A percentile compares a stretch with the other conserved stretches of the same genome.
Evolutionary conservation across 2,888 invertebrate species (phyloP).

Genomic region (Nasonovia ribisnigri): DNA sequence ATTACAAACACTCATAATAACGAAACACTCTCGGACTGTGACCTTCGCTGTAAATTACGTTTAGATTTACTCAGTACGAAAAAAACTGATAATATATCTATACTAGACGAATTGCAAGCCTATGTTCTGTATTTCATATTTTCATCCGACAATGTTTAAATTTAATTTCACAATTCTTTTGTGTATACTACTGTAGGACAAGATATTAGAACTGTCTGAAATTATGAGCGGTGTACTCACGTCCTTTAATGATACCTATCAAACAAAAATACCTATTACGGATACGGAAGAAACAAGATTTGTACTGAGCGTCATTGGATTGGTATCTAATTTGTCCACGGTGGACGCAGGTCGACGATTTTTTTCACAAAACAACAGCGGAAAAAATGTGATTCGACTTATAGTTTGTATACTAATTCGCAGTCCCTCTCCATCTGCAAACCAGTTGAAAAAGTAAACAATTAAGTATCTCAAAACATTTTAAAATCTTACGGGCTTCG

Average conservation of each 20-base stretch:
- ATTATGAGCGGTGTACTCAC: not conserved
- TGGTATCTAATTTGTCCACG: slow-evolving; percentile 70
- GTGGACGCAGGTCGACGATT: slow-evolving; percentile 70
- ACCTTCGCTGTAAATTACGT: not conserved
- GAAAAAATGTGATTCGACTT: not conserved
- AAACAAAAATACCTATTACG: slow-evolving; percentile 56
- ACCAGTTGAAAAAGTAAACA: slow-evolving; percentile 48
- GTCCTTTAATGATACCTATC: slow-evolving; percentile 18
- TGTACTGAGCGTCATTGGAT: slow-evolving; percentile 70
- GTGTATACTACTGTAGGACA: not conserved
- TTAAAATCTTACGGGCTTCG: not conserved
- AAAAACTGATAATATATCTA: not conserved
- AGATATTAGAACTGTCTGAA: not conserved
- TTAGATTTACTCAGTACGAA: not conserved
- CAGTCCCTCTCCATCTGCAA: not conserved
- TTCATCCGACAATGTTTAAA: not conserved
- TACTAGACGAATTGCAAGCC: not conserved
- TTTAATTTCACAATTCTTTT: not conserved
- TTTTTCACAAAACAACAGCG: slow-evolving; percentile 66
- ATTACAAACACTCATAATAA: not conserved
- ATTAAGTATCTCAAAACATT: not conserved
- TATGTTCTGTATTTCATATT: not conserved
- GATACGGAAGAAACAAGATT: slow-evolving; percentile 70
- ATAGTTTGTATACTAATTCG: not conserved
- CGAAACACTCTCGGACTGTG: not conserved